Evolutionary conservation across 2,888 invertebrate genomes (phyloP).

Genomic region (Netelia melanura): DNA sequence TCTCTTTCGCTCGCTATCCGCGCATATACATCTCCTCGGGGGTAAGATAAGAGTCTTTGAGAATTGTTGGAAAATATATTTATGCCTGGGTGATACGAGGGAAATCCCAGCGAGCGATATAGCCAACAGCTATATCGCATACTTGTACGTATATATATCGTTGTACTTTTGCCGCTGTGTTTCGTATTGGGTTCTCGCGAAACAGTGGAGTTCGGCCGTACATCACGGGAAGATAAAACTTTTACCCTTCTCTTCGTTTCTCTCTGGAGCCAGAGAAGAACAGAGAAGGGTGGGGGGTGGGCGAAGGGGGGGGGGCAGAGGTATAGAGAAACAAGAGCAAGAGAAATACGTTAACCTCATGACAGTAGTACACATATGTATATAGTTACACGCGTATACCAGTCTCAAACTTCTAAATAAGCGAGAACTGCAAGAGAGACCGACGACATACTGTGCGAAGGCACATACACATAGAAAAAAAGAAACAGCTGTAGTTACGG

Average conservation of each 20-base stretch:
- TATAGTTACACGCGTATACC: background rate
- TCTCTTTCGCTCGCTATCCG: slow-evolving; percentile 4
- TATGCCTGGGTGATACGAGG: slow-evolving; percentile 66
- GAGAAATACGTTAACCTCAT: slow-evolving; percentile 63
- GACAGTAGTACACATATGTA: slow-evolving; percentile 56
- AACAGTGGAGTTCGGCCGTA: slow-evolving; percentile 70
- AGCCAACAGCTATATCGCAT: slow-evolving; percentile 7
- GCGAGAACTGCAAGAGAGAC: slow-evolving; percentile 45
- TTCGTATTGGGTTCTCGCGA: slow-evolving; percentile 69
- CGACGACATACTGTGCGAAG: slow-evolving; percentile 52
- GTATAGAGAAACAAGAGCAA: slow-evolving; percentile 34
- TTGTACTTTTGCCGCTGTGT: slow-evolving; percentile 47
- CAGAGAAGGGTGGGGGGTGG: background rate
- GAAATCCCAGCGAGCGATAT: slow-evolving; percentile 63
- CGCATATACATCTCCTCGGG: slow-evolving; percentile 61
- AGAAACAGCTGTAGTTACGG: background rate
- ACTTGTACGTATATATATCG: slow-evolving; percentile 9
- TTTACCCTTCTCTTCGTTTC: slow-evolving; percentile 65
- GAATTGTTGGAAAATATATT: slow-evolving; percentile 72
- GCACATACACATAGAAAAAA: slow-evolving; percentile 6
- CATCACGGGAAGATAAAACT: slow-evolving; percentile 73
- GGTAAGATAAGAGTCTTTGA: slow-evolving; percentile 67
- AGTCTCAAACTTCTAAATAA: slow-evolving; percentile 69
- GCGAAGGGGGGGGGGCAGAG: slow-evolving; percentile 26
- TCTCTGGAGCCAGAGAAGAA: slow-evolving; percentile 31